Evolutionary conservation across 2,888 invertebrate genomes (phyloP).

Genomic region (Athripsodes cinereus): DNA sequence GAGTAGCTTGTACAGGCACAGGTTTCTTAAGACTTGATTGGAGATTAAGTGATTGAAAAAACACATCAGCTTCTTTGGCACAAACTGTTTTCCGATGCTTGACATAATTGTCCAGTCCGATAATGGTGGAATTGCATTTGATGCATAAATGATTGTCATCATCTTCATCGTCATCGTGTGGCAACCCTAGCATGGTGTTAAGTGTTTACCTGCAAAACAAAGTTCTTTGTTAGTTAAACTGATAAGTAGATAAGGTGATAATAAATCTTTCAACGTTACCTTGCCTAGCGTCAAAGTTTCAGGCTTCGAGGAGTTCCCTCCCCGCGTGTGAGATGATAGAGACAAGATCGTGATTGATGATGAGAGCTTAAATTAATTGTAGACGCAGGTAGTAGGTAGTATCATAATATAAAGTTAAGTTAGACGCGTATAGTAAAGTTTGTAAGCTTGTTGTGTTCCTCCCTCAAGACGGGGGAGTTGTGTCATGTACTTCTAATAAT

Average conservation of each 20-base stretch:
- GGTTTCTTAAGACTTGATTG: constrained; percentile 65
- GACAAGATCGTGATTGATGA: constrained; percentile 29
- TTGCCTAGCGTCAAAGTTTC: constrained; percentile 25
- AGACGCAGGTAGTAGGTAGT: constrained; percentile 24
- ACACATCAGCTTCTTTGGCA: constrained; percentile 64
- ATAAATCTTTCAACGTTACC: constrained; percentile 26
- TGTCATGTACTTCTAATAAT: constrained; percentile 1
- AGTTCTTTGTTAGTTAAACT: constrained; percentile 23
- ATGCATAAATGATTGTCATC: constrained; percentile 85
- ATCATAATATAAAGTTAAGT: constrained; percentile 18
- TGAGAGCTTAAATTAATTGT: constrained; percentile 29
- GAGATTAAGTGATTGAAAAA: constrained; percentile 77
- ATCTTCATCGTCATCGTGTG: constrained; percentile 54
- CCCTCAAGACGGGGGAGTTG: constrained; percentile 16
- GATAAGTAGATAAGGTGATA: constrained; percentile 28
- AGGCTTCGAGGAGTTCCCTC: constrained; percentile 24
- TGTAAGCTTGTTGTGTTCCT: constrained; percentile 24
- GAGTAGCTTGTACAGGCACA: constrained; percentile 46
- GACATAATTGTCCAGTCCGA: constrained; percentile 82
- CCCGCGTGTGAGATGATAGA: constrained; percentile 26
- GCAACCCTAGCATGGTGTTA: constrained; percentile 44
- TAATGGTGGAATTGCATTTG: constrained; percentile 75
- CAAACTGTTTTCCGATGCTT: constrained; percentile 73
- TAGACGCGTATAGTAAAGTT: constrained; percentile 26
- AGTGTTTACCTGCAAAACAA: constrained; percentile 24